Evolutionary conservation across 2,113 vertebrate species (phyloP).

Genomic region (Rallus limicola): DNA sequence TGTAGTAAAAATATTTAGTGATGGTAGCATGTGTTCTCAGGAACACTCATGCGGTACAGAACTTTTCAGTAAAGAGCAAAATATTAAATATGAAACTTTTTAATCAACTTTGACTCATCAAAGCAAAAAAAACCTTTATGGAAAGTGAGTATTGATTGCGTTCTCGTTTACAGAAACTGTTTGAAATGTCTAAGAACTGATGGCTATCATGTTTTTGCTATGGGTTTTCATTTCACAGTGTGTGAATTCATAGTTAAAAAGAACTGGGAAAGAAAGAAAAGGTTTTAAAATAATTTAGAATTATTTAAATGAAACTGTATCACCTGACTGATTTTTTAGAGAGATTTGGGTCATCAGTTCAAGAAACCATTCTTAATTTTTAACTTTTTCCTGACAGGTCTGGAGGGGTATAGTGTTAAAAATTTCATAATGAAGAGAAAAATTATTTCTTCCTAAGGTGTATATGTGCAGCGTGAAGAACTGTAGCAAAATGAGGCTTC

Average conservation of each 20-base stretch:
- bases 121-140: not conserved
- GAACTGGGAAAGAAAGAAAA: not conserved
- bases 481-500: not conserved
- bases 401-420: not conserved
- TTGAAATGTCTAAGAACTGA: not conserved
- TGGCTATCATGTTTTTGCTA: not conserved
- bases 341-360: not conserved
- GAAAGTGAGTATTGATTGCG: not conserved
- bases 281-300: not conserved
- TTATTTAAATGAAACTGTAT: not conserved
- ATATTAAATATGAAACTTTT: not conserved
- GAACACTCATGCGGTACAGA: not conserved
- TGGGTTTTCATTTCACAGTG: not conserved
- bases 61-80: not conserved
- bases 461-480: not conserved
- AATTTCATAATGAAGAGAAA: not conserved
- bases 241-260: not conserved
- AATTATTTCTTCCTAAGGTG: not conserved
- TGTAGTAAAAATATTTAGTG: slow-evolving; percentile 11
- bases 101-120: not conserved
- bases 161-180: not conserved
- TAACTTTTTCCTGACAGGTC: not conserved
- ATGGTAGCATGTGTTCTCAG: not conserved
- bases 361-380: not conserved
- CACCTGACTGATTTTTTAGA: not conserved